Evolutionary conservation across 2,113 vertebrate genomes (phyloP), one percentile per base, ranked within the genome.

Genomic region (Haemorhous mexicanus): DNA sequence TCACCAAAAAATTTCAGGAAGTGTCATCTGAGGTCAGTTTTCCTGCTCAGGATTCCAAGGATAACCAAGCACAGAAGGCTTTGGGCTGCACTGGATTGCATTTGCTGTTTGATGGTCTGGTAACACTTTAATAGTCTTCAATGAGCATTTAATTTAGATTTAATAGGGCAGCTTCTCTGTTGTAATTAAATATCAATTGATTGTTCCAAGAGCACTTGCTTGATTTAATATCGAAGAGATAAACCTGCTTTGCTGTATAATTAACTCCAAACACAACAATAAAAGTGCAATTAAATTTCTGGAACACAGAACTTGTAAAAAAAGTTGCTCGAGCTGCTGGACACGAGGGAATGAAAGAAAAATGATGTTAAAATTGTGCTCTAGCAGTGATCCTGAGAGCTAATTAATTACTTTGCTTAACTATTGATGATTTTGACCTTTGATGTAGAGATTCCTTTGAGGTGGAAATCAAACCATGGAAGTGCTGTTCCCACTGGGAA

Each of bases 181-280:
- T 92, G 96, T 94, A 97, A 97, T 97, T 97, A 97, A 95, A 96
- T 97, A 97, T 82, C 95, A 96, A 96, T 96, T 97, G 96, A 97
- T 96, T 94, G 91, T 78, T 96, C 89, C 93, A 86, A 91, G 84
- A 95, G 87, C 93, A 64, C 86, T 97, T 95, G 89, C 93, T 95
- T 66, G 87, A 94, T 96, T 95, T 96, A 96, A 96, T 96, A 96
- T 88, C 78, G 70, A 70, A 88, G 76, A 95, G 88, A 96, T 64
- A 91, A 96, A 96, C 96, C 93, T 91, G 84, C 50, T 89, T 89
- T 74, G 88, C 89, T 68, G 14, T 50, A 33, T 90, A 95, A 94
- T 96, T 92, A 95, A 97, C 95, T 96, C 92, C 80, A 32, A 95
- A 76, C 83, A 93, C 69, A 93, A 93, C 85, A 69, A 81, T 81